Evolutionary conservation across 2,888 invertebrate species (phyloP), one percentile per base, ranked within the genome.

Genomic region (Micoletzkya japonica): DNA sequence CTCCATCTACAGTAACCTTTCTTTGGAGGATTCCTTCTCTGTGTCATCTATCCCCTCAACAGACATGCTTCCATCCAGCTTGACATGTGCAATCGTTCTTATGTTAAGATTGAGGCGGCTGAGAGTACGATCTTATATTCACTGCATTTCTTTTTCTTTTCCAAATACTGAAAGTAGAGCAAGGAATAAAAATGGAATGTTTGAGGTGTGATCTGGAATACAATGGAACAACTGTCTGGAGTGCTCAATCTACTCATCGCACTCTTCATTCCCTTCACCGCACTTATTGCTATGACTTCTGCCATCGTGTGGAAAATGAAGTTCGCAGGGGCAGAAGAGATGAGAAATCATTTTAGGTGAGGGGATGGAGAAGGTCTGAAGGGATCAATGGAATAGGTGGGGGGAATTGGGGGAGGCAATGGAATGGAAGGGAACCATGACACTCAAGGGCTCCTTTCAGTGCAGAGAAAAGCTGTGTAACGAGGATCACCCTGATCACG

Each of bases 401-500:
- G 7, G 6, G 17, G 6, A 7, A 20, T 1, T 10, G 4, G 7
- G 34, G 3, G 17, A 30, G 14, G 10, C 24, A 37, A 26, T 59
- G 7, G 10, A 26, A 1, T 34, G 20, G 4, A 36, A 34, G 37
- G 14, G 17, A 17, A 52, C 17, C 10, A 17, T 52, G 10, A 52
- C 2, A 36, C 10, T 17, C 58, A 58, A 58, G 24, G 2, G 39
- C n/a, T n/a, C 20, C 39, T 73, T 78, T 70, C 69, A 78, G 79
- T 14, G 71, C 80, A 2, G 82, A 84, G 67, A 83, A 83, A 64
- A 77, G 82, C 0, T 80, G 80, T 58, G 83, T 83, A n/a, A 84
- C 83, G 2, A 71, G 82, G 6, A 83, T 83, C 63, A 84, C 83
- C 7, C 70, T 83, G 37, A 82, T 84, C 69, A 83, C 83, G 1